Evolutionary conservation across 2,888 invertebrate genomes (phyloP).

Genomic region (Therioaphis trifolii): DNA sequence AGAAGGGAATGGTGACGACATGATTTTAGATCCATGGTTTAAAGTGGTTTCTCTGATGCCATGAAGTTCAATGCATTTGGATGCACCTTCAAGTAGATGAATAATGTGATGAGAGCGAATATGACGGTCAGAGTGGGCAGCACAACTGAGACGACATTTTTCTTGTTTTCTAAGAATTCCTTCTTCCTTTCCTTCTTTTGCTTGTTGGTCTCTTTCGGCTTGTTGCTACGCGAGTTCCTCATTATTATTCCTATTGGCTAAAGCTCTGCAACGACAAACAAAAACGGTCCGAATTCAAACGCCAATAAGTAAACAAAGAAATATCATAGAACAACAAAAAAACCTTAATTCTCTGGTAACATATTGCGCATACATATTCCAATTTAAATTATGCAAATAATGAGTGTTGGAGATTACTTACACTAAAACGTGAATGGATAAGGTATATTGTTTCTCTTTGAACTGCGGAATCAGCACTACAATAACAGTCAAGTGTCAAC

Average conservation of each 20-base stretch:
- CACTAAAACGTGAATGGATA: background rate
- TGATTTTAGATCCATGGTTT: slow-evolving; percentile 25
- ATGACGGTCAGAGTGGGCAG: slow-evolving; percentile 79
- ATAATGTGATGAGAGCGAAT: slow-evolving; percentile 78
- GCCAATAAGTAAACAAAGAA: background rate
- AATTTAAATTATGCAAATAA: background rate
- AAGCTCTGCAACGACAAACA: background rate
- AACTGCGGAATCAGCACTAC: background rate
- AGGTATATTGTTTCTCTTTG: background rate
- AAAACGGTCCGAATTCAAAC: background rate
- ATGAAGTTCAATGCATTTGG: slow-evolving; percentile 69
- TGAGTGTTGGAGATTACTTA: background rate
- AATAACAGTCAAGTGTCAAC: background rate
- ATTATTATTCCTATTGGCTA: background rate
- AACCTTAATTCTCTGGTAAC: background rate
- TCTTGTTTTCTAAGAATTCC: slow-evolving; percentile 83
- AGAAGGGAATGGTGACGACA: slow-evolving; percentile 25
- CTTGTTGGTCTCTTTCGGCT: slow-evolving; percentile 83
- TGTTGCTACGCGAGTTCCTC: slow-evolving; percentile 68
- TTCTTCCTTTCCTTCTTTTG: slow-evolving; percentile 87
- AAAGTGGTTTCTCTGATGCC: slow-evolving; percentile 55
- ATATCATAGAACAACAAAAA: background rate
- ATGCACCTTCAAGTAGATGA: slow-evolving; percentile 84
- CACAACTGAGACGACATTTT: slow-evolving; percentile 82
- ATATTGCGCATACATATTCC: background rate